These are phyloP conservation scores for Selenia dentaria DNA, from an alignment of 2,888 invertebrate genomes.

Conservation along the genomic window DNA sequence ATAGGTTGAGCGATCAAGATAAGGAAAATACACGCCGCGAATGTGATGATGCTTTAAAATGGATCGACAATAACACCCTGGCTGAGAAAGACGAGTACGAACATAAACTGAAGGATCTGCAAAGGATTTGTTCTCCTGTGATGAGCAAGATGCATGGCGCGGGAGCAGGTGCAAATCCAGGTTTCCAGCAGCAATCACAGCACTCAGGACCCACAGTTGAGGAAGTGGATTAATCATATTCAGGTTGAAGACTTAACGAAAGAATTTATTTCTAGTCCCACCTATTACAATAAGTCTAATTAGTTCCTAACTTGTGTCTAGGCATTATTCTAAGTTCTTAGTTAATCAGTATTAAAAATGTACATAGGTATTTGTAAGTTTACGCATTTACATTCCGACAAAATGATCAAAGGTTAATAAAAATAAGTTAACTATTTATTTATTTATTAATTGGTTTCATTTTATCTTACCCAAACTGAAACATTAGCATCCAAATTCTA, in stretches of 20 bases:
- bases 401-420: constrained; percentile 10
- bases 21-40: constrained; percentile 80
- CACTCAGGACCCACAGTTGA: constrained; percentile 57
- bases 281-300: neutral
- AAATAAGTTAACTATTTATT: neutral
- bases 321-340: neutral
- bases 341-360: neutral
- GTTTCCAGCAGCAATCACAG: constrained; percentile 40
- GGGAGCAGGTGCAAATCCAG: constrained; percentile 42
- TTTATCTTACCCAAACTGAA: neutral
- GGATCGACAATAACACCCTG: constrained; percentile 88
- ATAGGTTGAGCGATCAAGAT: constrained; percentile 86
- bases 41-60: constrained; percentile 86
- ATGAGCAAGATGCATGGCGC: constrained; percentile 86
- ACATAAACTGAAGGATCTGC: constrained; percentile 84
- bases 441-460: constrained; percentile 7
- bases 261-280: constrained; percentile 1
- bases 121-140: constrained; percentile 81
- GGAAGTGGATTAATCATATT: constrained; percentile 51
- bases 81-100: constrained; percentile 88
- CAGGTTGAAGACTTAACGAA: neutral
- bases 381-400: constrained; percentile 3
- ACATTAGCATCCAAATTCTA: too few species aligned
- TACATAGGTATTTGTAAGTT: neutral
- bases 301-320: constrained; percentile 1